Evolutionary conservation across 2,888 invertebrate genomes (phyloP), one percentile per base, ranked within the genome.

Genomic region (Ferdinandea cuprea): DNA sequence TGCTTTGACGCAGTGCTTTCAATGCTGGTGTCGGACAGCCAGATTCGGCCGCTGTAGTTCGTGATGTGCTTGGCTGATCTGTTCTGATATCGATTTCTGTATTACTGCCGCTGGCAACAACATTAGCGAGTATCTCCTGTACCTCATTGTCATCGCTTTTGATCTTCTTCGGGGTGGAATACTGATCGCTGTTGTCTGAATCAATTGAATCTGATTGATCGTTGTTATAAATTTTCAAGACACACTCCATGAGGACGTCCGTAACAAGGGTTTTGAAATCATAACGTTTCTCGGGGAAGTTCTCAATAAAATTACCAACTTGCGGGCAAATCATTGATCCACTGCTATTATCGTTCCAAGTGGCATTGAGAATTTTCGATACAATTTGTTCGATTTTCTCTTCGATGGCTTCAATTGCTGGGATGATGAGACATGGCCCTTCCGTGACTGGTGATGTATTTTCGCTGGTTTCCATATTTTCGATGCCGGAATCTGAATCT

Each of bases 401-500:
- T 28, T 93, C 91, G 86, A 91, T 71, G 21, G 78, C 83, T 91
- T 21, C 83, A 59, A 78, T 84, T 2, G 79, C 65, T 59, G 72
- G 73, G 3, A 79, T 69, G 30, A 74, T 50, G 9, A 81, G 56
- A n/a, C 79, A 78, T 17, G 76, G 52, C 17, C 65, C 69, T 19
- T 72, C 77, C 17, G 72, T 61, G 15, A 61, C 52, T 4, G 86
- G 74, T 50, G 86, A 76, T 56, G 71, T 59, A 25, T 85, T 86
- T 56, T 87, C 87, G 83, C 88, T 88, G 76, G 91, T 92, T 90
- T 95, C 95, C 95, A 95, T 95, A 86, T 94, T 94, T 89, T 95
- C 95, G 87, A 95, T 94, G 17, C 94, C 94, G 6, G 94, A 94
- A 89, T 95, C 95, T 35, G 94, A 93, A 89, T 94, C 94, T 56